Conservation (phyloP, 2,797 vertebrate species). For the Salarias fasciatus region DNA sequence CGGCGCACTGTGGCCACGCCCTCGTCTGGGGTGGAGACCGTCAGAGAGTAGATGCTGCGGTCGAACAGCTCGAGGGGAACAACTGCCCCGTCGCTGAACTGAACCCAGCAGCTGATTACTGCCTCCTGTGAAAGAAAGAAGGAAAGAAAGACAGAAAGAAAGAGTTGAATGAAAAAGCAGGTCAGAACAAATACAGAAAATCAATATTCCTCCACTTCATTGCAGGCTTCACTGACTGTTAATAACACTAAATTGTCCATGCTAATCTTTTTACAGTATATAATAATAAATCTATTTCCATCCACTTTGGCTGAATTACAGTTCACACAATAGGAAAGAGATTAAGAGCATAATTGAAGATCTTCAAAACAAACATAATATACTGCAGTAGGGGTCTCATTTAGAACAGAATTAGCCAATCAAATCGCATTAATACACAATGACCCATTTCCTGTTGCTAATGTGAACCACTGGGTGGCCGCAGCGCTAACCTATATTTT, state of each 20-base stretch:
- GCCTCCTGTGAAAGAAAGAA: constrained; percentile 86
- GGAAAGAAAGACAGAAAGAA: not conserved
- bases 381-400: constrained; percentile 10
- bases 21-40: constrained; percentile 87
- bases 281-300: not conserved
- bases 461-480: constrained; percentile 59
- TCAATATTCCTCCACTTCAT: constrained; percentile 27
- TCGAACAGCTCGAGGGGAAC: constrained; percentile 90
- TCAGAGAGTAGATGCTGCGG: constrained; percentile 85
- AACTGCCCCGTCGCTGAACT: constrained; percentile 91
- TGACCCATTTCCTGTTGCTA: constrained; percentile 64
- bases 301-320: not conserved
- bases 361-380: not conserved
- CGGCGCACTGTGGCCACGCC: constrained; percentile 87
- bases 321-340: not conserved
- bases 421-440: constrained; percentile 61
- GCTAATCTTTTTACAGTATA: constrained; percentile 38
- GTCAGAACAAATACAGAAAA: constrained; percentile 29
- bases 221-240: constrained; percentile 29
- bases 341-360: constrained; percentile 17
- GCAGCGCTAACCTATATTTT: constrained; percentile 72
- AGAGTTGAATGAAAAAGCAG: constrained; percentile 19
- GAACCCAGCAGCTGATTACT: constrained; percentile 91
- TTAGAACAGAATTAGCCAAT: constrained; percentile 49
- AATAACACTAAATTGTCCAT: constrained; percentile 42